Percentiles rank a stretch among this genome's conserved stretches.
Evolutionary conservation across 1,140 invertebrate species (phyloP).

Genomic region (Matsumurasca onukii): DNA sequence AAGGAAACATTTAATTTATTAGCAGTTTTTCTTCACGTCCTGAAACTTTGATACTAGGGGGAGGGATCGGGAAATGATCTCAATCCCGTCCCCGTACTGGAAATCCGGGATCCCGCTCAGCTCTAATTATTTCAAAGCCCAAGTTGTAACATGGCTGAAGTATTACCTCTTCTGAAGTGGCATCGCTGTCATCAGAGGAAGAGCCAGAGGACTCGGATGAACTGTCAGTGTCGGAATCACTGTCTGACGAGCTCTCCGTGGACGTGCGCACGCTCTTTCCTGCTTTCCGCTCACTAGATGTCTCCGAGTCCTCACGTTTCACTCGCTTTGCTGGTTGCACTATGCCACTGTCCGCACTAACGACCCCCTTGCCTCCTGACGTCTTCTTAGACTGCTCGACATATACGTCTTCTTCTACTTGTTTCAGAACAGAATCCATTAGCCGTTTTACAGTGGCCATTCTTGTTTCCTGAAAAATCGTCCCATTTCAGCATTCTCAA

Average conservation of each 20-base stretch:
- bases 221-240: slow-evolving; percentile 28
- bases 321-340: slow-evolving; percentile 19
- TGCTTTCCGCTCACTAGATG: slow-evolving; percentile 14
- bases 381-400: slow-evolving; percentile 5
- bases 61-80: too few species aligned
- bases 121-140: too few species aligned
- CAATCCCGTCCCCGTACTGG: too few species aligned
- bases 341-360: slow-evolving; percentile 28
- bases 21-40: too few species aligned
- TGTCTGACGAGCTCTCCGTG: slow-evolving; percentile 28
- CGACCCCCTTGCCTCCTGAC: not conserved
- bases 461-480: slow-evolving; percentile 11
- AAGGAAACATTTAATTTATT: too few species aligned
- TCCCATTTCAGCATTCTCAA: too few species aligned
- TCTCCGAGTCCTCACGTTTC: slow-evolving; percentile 24
- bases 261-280: slow-evolving; percentile 10
- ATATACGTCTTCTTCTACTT: not conserved
- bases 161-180: slow-evolving; percentile 26
- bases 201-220: slow-evolving; percentile 18
- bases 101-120: too few species aligned
- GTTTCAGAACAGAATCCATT: slow-evolving; percentile 1
- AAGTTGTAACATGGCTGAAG: too few species aligned
- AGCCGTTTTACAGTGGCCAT: slow-evolving; percentile 14
- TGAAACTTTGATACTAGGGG: too few species aligned
- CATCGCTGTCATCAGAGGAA: slow-evolving; percentile 19